Evolutionary conservation across 2,797 vertebrate species (phyloP), one percentile per base, ranked within the genome.

Genomic region (Meda fulgida): DNA sequence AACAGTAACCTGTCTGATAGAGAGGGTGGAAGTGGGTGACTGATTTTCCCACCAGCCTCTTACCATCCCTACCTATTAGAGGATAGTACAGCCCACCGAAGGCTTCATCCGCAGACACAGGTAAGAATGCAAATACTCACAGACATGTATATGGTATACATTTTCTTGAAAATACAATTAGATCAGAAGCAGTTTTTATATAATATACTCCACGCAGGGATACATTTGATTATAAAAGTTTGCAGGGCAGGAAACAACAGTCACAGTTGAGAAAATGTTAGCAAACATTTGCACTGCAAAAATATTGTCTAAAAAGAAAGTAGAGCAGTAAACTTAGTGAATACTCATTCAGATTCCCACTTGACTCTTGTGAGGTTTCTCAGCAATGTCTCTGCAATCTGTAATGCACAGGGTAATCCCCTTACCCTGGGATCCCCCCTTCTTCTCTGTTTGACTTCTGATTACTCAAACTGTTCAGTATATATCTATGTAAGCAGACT

Each of bases 1-100:
- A 88, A 89, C 88, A 84, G 84, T 88, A 85, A 48, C 55, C 80
- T 19, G 10, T 84, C 87, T 89, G 87, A 84, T 86, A 87, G 87
- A 83, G 82, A 34, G 65, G 58, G 66, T 78, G 76, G 87, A 91
- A 46, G 87, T 86, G 88, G 84, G 79, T 91, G 91, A 91, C 43
- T 91, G 92, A 91, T 86, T 93, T 94, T 94, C 93, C 93, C 93
- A 92, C 85, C 85, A 63, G 0, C 23, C 81, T 80, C 77, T 63
- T 85, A 71, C 87, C 88, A 83, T 69, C 84, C 86, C 73, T 81
- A 76, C 60, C 6, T 36, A 85, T 78, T 76, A 58, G 29, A 88
- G 80, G 46, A 84, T 77, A 80, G 55, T 63, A 86, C 65, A 89
- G 70, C 60, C 48, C 36, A 85, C 79, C 80, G 58, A 83, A 86